phyloP scores from a whole-genome alignment of 1,140 invertebrate species.

The Bombus cullumanus region DNA sequence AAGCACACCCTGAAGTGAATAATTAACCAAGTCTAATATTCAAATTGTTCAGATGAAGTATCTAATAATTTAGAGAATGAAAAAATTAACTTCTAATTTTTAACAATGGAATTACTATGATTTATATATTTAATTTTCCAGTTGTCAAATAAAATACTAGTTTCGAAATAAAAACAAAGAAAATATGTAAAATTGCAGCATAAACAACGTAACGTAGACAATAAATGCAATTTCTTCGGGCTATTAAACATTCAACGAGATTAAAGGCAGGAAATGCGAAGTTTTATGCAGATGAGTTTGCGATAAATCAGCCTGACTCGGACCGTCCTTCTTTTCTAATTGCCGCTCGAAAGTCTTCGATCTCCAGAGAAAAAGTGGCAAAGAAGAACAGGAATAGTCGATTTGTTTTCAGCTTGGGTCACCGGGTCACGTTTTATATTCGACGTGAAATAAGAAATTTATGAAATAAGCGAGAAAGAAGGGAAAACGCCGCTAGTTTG shows the following conservation, averaged over 20 bases:
- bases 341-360: constrained; percentile 1
- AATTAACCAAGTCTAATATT: too few species aligned
- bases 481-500: neutral
- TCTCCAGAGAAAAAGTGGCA: neutral
- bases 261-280: neutral
- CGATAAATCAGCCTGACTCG: neutral
- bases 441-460: constrained; percentile 15
- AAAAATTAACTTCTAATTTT: neutral
- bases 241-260: neutral
- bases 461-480: neutral
- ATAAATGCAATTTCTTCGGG: neutral
- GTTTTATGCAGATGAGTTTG: neutral
- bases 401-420: constrained; percentile 11
- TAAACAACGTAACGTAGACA: too few species aligned
- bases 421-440: constrained; percentile 10
- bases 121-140: neutral
- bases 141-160: neutral
- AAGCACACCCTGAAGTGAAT: too few species aligned
- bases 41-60: too few species aligned
- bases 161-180: neutral
- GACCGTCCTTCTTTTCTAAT: neutral
- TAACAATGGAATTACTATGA: neutral
- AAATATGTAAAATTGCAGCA: neutral
- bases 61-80: neutral
- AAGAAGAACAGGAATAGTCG: neutral